Percentiles rank a stretch among this genome's conserved stretches.
Conservation (phyloP, 2,113 vertebrate genomes). For the Steatornis caripensis region DNA sequence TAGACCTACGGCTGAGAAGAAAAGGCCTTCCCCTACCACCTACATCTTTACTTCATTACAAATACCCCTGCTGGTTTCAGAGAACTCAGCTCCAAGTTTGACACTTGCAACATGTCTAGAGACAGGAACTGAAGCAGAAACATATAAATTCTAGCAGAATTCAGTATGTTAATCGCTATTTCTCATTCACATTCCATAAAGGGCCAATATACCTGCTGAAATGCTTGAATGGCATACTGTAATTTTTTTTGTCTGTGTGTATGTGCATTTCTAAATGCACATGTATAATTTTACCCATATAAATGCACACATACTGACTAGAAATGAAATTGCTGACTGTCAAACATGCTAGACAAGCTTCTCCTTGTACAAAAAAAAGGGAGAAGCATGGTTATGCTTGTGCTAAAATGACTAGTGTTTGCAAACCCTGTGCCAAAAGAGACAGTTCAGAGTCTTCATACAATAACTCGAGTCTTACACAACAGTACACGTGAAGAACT, state of each 20-base stretch:
- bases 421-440: not conserved
- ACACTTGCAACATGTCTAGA: not conserved
- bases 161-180: not conserved
- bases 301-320: not conserved
- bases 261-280: not conserved
- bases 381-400: not conserved
- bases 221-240: not conserved
- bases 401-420: not conserved
- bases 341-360: not conserved
- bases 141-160: not conserved
- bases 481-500: not conserved
- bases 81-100: not conserved
- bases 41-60: slow-evolving; percentile 22
- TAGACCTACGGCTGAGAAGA: not conserved
- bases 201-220: not conserved
- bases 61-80: not conserved
- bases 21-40: not conserved
- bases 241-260: not conserved
- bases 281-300: not conserved
- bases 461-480: not conserved
- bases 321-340: not conserved
- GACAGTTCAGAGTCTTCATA: not conserved
- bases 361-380: not conserved
- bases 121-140: not conserved
- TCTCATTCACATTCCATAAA: not conserved